Base-by-base conservation (phyloP, 2,888 invertebrate genomes). In the Torymus aiolomorphi region DNA sequence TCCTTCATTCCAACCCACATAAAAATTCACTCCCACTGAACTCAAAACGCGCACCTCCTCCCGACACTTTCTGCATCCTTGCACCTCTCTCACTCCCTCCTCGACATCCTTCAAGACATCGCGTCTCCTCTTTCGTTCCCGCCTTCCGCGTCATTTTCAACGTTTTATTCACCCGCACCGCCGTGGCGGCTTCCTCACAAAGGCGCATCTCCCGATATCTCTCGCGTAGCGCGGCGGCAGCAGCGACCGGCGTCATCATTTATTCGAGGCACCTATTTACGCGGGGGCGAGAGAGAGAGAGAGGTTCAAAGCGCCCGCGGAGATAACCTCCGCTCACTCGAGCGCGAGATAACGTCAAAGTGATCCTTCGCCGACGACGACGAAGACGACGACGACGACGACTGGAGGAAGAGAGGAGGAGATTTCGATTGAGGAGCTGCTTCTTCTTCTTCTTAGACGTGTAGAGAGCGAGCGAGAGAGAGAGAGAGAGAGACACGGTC, bases 191-290 rank as follows among this genome's bases (percentile, higher is more conserved):
- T 20, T 31, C 66, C 51, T 51, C 69, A 76, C 69, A 76, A 76
- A 76, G 69, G 20, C 49, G 51, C 51, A 24, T 12, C 57, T 4
- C 57, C 66, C 76, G 74, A 76, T 81, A 75, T 76, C 76, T 80
- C 59, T 65, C 56, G 61, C 62, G 78, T 42, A 42, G 42, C 42
- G 42, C 42, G 42, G 42, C 42, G 8, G 42, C 31, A 31, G 31
- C 31, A 3, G 3, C 63, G 66, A 12, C 65, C 59, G 63, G 80
- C 84, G 83, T 85, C 86, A 87, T 88, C 86, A 86, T 87, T 88
- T 88, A 88, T 88, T 88, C 86, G 84, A 83, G 83, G 81, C 85
- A 85, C 85, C 87, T 87, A 87, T 87, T 87, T 88, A 86, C 86
- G 78, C 70, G 54, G 20, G 18, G 5, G 24, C 18, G 65, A 63